phyloP scores from a whole-genome alignment of 2,113 vertebrate genomes.

The Apeltes quadracus region DNA sequence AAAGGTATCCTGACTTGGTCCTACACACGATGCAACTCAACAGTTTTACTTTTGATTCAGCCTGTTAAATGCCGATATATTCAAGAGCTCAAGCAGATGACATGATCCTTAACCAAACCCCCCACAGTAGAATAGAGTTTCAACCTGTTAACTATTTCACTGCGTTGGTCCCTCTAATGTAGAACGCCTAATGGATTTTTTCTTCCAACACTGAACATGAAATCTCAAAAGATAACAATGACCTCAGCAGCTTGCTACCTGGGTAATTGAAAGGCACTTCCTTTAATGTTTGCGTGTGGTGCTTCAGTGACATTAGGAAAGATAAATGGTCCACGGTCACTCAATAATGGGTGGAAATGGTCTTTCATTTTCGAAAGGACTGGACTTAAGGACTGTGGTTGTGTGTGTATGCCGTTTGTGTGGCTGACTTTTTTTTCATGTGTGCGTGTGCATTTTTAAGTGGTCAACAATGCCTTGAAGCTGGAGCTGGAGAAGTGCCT shows the following conservation, averaged over 20 bases:
- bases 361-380: slow-evolving; percentile 53
- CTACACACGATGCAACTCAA: background rate
- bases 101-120: background rate
- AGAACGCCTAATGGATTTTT: background rate
- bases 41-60: background rate
- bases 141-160: background rate
- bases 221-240: slow-evolving; percentile 1
- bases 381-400: slow-evolving; percentile 7
- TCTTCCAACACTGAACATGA: background rate
- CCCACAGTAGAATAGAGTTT: background rate
- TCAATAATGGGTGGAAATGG: slow-evolving; percentile 53
- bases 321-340: slow-evolving; percentile 50
- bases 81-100: background rate
- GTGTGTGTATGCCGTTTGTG: slow-evolving; percentile 13
- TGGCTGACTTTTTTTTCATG: slow-evolving; percentile 2
- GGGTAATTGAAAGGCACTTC: slow-evolving; percentile 1
- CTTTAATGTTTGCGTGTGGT: slow-evolving; percentile 1
- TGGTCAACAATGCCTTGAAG: slow-evolving; percentile 66
- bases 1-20: background rate
- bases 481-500: slow-evolving; percentile 61
- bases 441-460: slow-evolving; percentile 41
- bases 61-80: background rate
- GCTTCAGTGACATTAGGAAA: slow-evolving; percentile 34
- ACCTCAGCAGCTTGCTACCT: background rate
- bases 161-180: background rate